Percentiles rank a stretch among this genome's conserved stretches.
phyloP scores from a whole-genome alignment of 35 echinoderm and acorn worm species.

The Amphiura filiformis region DNA sequence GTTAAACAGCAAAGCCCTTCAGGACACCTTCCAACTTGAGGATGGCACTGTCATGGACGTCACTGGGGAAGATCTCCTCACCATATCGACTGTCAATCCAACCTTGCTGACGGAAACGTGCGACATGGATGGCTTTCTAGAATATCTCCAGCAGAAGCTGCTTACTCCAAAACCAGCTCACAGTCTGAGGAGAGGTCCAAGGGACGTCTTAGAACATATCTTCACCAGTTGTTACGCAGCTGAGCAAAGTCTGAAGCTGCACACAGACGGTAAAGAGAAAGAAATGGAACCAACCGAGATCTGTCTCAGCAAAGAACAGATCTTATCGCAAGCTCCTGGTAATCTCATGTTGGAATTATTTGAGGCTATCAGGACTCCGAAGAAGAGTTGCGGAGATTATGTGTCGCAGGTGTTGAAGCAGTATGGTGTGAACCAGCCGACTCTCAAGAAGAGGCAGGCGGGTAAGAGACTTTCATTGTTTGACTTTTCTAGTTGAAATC shows the following conservation, averaged over 20 bases:
- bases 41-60: constrained; percentile 51
- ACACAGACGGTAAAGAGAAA: constrained; percentile 22
- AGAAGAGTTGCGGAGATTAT: constrained; percentile 52
- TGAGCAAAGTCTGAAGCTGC: constrained; percentile 38
- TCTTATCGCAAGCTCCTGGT: constrained; percentile 54
- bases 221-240: constrained; percentile 58
- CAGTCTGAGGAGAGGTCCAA: neutral
- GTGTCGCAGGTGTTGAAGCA: constrained; percentile 56
- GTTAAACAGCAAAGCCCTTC: constrained; percentile 50
- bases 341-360: constrained; percentile 68
- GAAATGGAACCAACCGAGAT: constrained; percentile 28
- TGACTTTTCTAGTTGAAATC: too few species aligned
- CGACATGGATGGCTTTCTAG: constrained; percentile 30
- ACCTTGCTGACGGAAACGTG: constrained; percentile 51
- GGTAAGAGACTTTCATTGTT: constrained; percentile 9
- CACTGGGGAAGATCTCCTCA: constrained; percentile 55
- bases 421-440: constrained; percentile 50
- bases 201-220: constrained; percentile 48
- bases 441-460: constrained; percentile 31
- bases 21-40: constrained; percentile 34
- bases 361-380: constrained; percentile 34
- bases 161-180: constrained; percentile 34
- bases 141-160: constrained; percentile 64
- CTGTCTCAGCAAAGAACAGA: constrained; percentile 62
- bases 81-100: constrained; percentile 54